phyloP scores from a whole-genome alignment of 2,888 invertebrate genomes.

The Tubulanus polymorphus region DNA sequence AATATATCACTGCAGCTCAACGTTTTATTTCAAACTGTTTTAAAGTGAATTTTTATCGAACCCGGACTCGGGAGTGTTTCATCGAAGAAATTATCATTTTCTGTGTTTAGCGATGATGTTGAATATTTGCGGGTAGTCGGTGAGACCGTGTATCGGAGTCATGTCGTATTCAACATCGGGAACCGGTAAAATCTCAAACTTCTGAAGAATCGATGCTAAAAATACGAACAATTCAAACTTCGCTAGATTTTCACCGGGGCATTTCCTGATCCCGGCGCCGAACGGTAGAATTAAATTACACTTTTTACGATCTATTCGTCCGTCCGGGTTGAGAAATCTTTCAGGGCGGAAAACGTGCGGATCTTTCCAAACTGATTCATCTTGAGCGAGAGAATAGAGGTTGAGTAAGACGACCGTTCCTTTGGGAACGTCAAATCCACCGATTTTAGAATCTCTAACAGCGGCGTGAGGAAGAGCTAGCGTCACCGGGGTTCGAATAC shows the following conservation, averaged over 20 bases:
- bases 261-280: conserved; percentile 36
- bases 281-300: conserved; percentile 34
- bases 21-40: too few relatives aligned
- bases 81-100: too few relatives aligned
- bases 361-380: conserved; percentile 29
- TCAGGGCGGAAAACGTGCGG: conserved; percentile 35
- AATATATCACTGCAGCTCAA: too few relatives aligned
- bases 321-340: conserved; percentile 27
- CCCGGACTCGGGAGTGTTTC: too few relatives aligned
- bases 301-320: conserved; percentile 21
- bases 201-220: conserved; percentile 33
- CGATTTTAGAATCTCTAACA: conserved; percentile 20
- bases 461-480: conserved; percentile 42
- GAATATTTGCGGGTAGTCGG: too few relatives aligned
- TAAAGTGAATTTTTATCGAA: too few relatives aligned
- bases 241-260: conserved; percentile 40
- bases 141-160: conserved; percentile 33
- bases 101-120: too few relatives aligned
- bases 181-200: conserved; percentile 26
- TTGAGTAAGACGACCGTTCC: conserved; percentile 38
- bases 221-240: conserved; percentile 39
- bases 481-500: conserved; percentile 36
- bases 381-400: conserved; percentile 36
- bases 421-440: conserved; percentile 13
- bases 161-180: conserved; percentile 32